Percentiles rank a stretch among this genome's conserved stretches.
phyloP scores from a whole-genome alignment of 2,888 invertebrate genomes.

The Archips crataeganus region DNA sequence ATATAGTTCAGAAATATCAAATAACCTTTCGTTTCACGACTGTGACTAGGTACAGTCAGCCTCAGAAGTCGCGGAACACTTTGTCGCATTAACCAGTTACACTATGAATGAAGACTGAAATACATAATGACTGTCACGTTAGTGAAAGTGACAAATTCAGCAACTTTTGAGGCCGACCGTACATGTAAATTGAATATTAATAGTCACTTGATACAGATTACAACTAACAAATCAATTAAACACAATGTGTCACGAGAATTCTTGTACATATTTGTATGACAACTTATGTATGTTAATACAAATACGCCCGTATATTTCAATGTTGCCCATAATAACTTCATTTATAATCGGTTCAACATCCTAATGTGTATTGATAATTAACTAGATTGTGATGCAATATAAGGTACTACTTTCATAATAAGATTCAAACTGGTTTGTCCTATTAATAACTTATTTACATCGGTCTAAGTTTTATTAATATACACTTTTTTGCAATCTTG shows the following conservation, averaged over 20 bases:
- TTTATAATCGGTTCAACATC: slow-evolving; percentile 32
- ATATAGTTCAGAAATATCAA: too few species aligned
- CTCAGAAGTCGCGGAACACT: too few species aligned
- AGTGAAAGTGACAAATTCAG: neutral
- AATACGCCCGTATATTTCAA: slow-evolving; percentile 17
- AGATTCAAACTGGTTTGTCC: slow-evolving; percentile 26
- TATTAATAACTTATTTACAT: slow-evolving; percentile 17
- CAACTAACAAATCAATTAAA: slow-evolving; percentile 21
- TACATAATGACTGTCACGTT: too few species aligned
- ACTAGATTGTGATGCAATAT: slow-evolving; percentile 55
- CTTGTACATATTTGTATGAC: neutral
- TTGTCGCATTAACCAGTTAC: too few species aligned
- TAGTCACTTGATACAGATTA: neutral
- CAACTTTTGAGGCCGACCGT: neutral
- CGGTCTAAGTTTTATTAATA: neutral
- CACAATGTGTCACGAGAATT: slow-evolving; percentile 3
- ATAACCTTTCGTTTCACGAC: too few species aligned
- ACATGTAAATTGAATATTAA: too few species aligned
- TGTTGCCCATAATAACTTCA: slow-evolving; percentile 23
- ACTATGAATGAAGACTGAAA: too few species aligned
- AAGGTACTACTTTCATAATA: slow-evolving; percentile 52
- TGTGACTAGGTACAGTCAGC: too few species aligned
- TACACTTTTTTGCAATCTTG: too few species aligned
- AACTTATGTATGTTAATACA: neutral
- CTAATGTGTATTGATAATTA: slow-evolving; percentile 30